These are phyloP conservation scores for Otocyon megalotis DNA, from an alignment of 2,113 vertebrate genomes.

Conservation along the genomic window DNA sequence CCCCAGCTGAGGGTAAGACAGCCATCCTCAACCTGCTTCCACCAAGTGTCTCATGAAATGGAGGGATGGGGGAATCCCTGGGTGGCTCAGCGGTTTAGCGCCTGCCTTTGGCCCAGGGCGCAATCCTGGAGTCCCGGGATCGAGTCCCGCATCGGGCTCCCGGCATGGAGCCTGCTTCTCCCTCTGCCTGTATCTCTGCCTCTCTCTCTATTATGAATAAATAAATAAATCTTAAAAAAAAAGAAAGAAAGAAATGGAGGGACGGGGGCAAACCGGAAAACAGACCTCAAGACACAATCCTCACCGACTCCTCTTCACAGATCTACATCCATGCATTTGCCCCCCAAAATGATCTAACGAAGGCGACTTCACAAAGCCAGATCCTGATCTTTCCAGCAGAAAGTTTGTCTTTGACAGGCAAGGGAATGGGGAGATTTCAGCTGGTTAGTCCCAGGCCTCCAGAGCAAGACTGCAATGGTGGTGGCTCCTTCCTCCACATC, in stretches of 20 bases:
- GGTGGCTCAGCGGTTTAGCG: too few species aligned
- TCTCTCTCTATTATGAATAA: too few species aligned
- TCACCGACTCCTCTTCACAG: not conserved
- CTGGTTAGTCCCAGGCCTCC: not conserved
- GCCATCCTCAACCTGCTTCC: not conserved
- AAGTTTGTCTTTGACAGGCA: not conserved
- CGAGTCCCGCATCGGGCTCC: too few species aligned
- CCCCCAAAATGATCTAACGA: not conserved
- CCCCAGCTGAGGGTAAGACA: slow-evolving; percentile 70
- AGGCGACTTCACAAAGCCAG: not conserved
- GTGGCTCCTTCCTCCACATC: not conserved
- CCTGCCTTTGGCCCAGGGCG: too few species aligned
- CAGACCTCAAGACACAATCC: not conserved
- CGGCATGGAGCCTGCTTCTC: too few species aligned
- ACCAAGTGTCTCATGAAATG: not conserved
- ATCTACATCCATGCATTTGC: too few species aligned
- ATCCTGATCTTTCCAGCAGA: not conserved
- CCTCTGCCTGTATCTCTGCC: too few species aligned
- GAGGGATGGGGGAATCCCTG: not conserved
- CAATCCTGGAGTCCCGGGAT: too few species aligned
- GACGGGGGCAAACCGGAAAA: not conserved
- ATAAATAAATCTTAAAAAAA: too few species aligned
- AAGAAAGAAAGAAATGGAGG: not conserved
- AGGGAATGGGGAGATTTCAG: not conserved
- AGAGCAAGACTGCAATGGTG: not conserved